Conservation (phyloP, 1,140 invertebrate genomes). For the Platyscapa corneri region DNA sequence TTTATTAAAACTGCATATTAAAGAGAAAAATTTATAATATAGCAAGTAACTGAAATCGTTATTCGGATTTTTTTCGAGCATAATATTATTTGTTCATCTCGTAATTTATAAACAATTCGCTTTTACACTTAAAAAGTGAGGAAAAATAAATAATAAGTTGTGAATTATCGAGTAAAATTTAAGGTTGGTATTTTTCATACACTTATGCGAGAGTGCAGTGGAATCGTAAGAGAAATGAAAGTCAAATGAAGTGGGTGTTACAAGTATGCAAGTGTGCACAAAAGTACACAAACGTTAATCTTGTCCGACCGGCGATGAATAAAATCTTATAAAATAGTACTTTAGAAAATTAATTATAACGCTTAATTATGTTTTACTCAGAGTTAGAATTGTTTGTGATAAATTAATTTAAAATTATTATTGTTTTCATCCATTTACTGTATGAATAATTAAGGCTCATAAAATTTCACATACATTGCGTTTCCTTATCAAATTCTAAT, state of each 20-base stretch:
- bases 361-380: background rate
- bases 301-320: background rate
- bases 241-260: slow-evolving; percentile 5
- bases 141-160: background rate
- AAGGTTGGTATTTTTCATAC: slow-evolving; percentile 12
- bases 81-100: background rate
- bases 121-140: background rate
- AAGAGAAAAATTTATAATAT: background rate
- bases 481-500: background rate
- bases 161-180: background rate
- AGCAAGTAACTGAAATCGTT: background rate
- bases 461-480: background rate
- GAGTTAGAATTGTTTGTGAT: background rate
- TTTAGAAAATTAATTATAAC: background rate
- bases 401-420: background rate
- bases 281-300: background rate
- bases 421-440: background rate
- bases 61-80: background rate
- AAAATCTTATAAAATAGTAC: background rate
- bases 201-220: background rate
- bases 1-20: too few species aligned
- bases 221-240: background rate
- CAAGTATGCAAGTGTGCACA: background rate
- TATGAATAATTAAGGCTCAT: background rate
- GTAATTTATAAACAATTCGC: background rate